A percentile compares a stretch with the other conserved stretches of the same genome.
Conservation (phyloP, 1,140 invertebrate genomes). For the Euura lappo region DNA sequence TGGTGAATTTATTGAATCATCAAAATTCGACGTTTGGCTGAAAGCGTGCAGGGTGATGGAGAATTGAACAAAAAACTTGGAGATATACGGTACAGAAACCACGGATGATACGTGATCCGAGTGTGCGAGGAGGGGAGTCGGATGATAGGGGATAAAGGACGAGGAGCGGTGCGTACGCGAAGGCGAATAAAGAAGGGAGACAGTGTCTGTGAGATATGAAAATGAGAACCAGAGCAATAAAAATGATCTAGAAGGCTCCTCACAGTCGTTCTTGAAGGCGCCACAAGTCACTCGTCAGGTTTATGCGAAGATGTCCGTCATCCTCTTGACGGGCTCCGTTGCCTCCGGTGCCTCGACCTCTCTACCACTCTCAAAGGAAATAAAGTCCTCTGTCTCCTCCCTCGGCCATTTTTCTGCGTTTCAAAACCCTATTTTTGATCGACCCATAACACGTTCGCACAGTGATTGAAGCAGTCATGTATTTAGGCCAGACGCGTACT, state of each 20-base stretch:
- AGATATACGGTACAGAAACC: too few species aligned
- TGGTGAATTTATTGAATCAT: too few species aligned
- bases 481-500: too few species aligned
- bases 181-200: constrained; percentile 12
- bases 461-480: too few species aligned
- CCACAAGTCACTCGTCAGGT: constrained; percentile 65
- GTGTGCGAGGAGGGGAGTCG: background rate
- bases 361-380: background rate
- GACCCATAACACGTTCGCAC: too few species aligned
- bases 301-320: constrained; percentile 65
- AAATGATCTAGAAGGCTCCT: constrained; percentile 65
- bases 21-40: too few species aligned
- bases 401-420: too few species aligned
- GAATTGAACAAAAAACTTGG: too few species aligned
- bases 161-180: background rate
- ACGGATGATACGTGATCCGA: background rate
- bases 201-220: constrained; percentile 68
- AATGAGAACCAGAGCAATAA: constrained; percentile 67
- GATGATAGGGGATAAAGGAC: too few species aligned
- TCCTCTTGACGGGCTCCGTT: constrained; percentile 59
- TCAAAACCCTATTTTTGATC: too few species aligned
- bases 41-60: too few species aligned
- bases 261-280: constrained; percentile 63
- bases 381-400: too few species aligned
- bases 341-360: constrained; percentile 39